Evolutionary conservation across 2,888 invertebrate species (phyloP).

Genomic region (Deroplatys truncata): DNA sequence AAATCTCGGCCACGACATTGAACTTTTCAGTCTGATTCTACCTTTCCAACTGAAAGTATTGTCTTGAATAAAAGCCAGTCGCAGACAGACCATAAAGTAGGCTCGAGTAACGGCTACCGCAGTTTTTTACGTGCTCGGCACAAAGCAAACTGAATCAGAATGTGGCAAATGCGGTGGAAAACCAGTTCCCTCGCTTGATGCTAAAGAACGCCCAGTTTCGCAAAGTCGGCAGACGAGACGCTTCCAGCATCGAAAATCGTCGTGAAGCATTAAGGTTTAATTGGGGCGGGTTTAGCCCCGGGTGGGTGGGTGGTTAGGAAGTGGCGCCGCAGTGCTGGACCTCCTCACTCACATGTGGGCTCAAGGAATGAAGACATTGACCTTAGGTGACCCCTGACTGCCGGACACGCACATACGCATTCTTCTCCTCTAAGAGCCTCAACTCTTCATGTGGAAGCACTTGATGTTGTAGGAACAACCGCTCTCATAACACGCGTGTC

Average conservation of each 20-base stretch:
- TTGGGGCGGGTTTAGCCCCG: neutral
- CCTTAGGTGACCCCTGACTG: neutral
- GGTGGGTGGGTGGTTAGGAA: neutral
- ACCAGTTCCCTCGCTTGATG: neutral
- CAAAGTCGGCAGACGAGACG: neutral
- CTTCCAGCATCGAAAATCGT: neutral
- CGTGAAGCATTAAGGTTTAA: neutral
- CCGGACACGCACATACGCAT: neutral
- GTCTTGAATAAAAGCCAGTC: too few species aligned
- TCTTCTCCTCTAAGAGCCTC: neutral
- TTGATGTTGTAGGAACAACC: neutral
- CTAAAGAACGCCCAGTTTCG: neutral
- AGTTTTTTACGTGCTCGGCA: neutral
- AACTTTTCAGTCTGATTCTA: too few species aligned
- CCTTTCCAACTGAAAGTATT: too few species aligned
- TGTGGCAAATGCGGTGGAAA: neutral
- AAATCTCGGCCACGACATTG: too few species aligned
- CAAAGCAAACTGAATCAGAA: neutral
- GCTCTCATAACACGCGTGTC: too few species aligned
- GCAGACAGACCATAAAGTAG: neutral
- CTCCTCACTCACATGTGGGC: neutral
- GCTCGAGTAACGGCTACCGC: neutral
- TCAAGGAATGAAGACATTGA: constrained; percentile 1
- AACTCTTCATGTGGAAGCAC: neutral
- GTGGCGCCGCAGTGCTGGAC: neutral